Percentiles rank a stretch among this genome's conserved stretches.
phyloP scores from a whole-genome alignment of 1,140 invertebrate genomes.

The Saccostrea glomerata region DNA sequence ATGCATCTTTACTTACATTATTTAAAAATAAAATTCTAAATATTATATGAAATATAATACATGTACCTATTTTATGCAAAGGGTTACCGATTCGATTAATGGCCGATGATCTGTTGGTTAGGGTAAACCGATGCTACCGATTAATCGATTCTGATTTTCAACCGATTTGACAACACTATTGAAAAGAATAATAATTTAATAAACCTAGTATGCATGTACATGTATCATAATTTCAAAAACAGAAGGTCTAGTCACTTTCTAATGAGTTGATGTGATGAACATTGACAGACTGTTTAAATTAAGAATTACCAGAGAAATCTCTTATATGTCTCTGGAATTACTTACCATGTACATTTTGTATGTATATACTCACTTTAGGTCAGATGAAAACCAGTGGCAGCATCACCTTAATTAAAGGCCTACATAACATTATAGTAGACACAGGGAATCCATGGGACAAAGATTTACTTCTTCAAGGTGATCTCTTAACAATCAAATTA shows the following conservation, averaged over 20 bases:
- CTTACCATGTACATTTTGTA: not conserved
- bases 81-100: too few species aligned
- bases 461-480: slow-evolving; percentile 81
- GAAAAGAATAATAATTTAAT: not conserved
- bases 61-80: too few species aligned
- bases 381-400: slow-evolving; percentile 87
- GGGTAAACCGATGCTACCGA: too few species aligned
- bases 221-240: not conserved
- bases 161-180: too few species aligned
- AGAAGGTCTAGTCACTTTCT: not conserved
- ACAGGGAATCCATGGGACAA: slow-evolving; percentile 95
- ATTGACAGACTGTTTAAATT: not conserved
- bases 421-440: slow-evolving; percentile 89
- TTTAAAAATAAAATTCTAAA: too few species aligned
- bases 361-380: not conserved
- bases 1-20: too few species aligned
- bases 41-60: too few species aligned
- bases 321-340: too few species aligned
- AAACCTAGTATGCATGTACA: not conserved
- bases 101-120: too few species aligned
- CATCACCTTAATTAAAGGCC: slow-evolving; percentile 88
- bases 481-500: slow-evolving; percentile 81
- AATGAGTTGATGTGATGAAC: not conserved
- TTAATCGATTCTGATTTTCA: too few species aligned
- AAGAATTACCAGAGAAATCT: not conserved